These are phyloP conservation scores for Acrocyrtus sp. DNA, from an alignment of 2,888 invertebrate species.

Conservation along the genomic window DNA sequence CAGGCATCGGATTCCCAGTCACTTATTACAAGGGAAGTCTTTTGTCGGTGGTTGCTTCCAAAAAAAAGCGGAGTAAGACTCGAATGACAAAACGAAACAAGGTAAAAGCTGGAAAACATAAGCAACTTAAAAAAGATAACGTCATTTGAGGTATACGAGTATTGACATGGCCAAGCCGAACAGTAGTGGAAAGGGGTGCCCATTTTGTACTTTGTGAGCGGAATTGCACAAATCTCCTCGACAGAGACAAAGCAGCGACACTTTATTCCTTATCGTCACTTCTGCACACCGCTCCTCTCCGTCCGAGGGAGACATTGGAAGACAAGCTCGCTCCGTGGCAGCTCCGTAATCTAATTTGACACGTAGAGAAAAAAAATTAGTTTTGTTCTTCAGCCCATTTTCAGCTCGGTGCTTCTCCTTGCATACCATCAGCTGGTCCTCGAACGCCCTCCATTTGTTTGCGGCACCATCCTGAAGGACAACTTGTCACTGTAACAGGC, in stretches of 20 bases:
- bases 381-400: no score
- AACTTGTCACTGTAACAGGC: slow-evolving; percentile 81
- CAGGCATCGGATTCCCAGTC: no score
- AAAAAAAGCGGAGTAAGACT: no score
- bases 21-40: no score
- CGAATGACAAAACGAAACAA: no score
- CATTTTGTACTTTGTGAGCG: no score
- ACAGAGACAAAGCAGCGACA: slow-evolving; percentile 89
- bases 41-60: no score
- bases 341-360: slow-evolving; percentile 80
- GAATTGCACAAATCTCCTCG: slow-evolving; percentile 87
- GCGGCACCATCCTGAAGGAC: slow-evolving; percentile 93
- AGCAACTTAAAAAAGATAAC: no score
- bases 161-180: no score
- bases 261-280: slow-evolving; percentile 82
- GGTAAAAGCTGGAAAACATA: no score
- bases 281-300: slow-evolving; percentile 90
- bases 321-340: slow-evolving; percentile 87
- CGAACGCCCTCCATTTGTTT: slow-evolving; percentile 85
- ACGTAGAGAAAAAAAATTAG: neutral
- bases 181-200: neutral
- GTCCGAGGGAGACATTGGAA: slow-evolving; percentile 88
- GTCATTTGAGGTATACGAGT: no score
- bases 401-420: no score
- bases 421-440: slow-evolving; percentile 80